A percentile compares a stretch with the other conserved stretches of the same genome.
phyloP scores from a whole-genome alignment of 2,113 vertebrate genomes.

The Columba janthina region DNA sequence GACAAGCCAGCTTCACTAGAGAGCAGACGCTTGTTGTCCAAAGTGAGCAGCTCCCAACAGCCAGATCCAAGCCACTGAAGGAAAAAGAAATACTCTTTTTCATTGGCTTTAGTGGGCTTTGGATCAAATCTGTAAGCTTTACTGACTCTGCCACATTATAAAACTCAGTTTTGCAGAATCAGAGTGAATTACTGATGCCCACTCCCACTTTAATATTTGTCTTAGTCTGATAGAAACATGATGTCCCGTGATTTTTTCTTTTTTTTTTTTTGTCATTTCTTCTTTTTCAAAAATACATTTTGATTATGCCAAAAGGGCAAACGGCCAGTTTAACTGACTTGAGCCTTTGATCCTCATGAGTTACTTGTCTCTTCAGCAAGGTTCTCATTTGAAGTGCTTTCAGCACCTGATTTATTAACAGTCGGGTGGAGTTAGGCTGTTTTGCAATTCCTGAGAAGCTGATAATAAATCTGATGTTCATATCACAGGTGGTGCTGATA shows the following conservation, averaged over 20 bases:
- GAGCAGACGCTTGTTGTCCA: neutral
- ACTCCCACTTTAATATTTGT: neutral
- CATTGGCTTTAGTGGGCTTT: neutral
- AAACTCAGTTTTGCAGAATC: neutral
- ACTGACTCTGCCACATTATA: neutral
- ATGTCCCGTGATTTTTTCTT: neutral
- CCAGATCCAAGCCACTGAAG: neutral
- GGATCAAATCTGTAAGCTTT: neutral
- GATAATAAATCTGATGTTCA: constrained; percentile 65
- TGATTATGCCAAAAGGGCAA: constrained; percentile 19
- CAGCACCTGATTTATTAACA: constrained; percentile 69
- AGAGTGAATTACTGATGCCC: neutral
- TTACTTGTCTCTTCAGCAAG: constrained; percentile 31
- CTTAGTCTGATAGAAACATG: neutral
- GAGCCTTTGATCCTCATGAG: constrained; percentile 27
- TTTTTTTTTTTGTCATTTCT: neutral
- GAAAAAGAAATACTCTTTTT: neutral
- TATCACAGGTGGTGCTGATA: constrained; percentile 68
- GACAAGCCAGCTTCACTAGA: neutral
- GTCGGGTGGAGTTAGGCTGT: constrained; percentile 16
- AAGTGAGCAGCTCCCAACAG: neutral
- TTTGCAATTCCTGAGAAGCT: constrained; percentile 46
- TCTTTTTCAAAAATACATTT: neutral
- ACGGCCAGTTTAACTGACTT: constrained; percentile 2
- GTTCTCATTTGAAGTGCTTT: constrained; percentile 58